Evolutionary conservation across 2,888 invertebrate species (phyloP).

Genomic region (Tenthredo amoena): DNA sequence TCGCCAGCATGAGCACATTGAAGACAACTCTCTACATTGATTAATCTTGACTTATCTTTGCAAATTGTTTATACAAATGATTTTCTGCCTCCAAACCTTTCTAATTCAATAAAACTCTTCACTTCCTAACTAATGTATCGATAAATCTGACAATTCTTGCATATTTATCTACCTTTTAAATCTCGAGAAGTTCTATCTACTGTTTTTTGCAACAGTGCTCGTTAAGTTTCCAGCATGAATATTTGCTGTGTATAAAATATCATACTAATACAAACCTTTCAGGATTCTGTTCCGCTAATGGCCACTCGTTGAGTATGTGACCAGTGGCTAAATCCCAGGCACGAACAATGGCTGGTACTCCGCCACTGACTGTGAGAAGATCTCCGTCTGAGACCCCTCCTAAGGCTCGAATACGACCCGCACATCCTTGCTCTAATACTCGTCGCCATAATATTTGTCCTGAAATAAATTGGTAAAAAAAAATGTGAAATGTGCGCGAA

Average conservation of each 20-base stretch:
- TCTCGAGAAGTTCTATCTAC: not conserved
- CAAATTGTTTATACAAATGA: not conserved
- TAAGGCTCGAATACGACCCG: slow-evolving; percentile 85
- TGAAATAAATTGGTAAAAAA: slow-evolving; percentile 66
- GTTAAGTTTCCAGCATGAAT: not conserved
- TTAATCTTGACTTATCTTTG: not conserved
- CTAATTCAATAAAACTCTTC: not conserved
- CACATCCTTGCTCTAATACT: slow-evolving; percentile 84
- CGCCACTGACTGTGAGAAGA: slow-evolving; percentile 88
- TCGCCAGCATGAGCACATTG: not conserved
- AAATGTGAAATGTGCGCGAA: slow-evolving; percentile 61
- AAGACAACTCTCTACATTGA: not conserved
- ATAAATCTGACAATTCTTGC: slow-evolving; percentile 14
- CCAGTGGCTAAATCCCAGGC: slow-evolving; percentile 90
- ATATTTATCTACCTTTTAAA: not conserved
- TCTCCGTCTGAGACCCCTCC: slow-evolving; percentile 83
- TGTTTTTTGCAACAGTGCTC: slow-evolving; percentile 15
- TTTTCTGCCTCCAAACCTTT: not conserved
- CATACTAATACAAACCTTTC: slow-evolving; percentile 67
- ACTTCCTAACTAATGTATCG: not conserved
- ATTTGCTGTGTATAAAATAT: not conserved
- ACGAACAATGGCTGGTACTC: slow-evolving; percentile 86
- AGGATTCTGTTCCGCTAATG: slow-evolving; percentile 73
- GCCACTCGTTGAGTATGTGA: slow-evolving; percentile 89
- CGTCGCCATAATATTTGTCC: slow-evolving; percentile 92